Evolutionary conservation across 2,113 vertebrate species (phyloP), one percentile per base, ranked within the genome.

Genomic region (Zingel zingel): DNA sequence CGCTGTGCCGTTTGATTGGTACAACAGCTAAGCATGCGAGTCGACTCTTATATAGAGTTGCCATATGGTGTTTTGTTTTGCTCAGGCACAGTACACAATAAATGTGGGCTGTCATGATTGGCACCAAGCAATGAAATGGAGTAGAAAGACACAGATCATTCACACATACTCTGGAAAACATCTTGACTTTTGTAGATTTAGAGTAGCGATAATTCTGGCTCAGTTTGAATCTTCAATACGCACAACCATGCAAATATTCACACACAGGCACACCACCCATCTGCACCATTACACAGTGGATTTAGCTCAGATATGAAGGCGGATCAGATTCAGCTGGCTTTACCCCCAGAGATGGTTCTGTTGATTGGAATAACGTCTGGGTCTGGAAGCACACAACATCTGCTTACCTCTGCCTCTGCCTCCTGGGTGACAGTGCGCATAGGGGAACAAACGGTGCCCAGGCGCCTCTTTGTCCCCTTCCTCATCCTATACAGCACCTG

Each of bases 281-380:
- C 83, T 88, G 87, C 83, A 74, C 77, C 77, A 84, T 91, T 92
- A 89, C 91, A 93, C 87, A 88, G 66, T 71, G 86, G 82, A 87
- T 85, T 91, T 77, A 88, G 77, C 51, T 83, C 76, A 58, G 77
- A 87, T 91, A 86, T 83, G 82, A 88, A 87, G 74, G 86, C 81
- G 61, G 85, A 91, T 91, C 79, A 14, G 85, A 85, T 84, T 87
- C 72, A 67, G 88, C 86, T 80, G 80, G 83, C 77, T 83, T 61
- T 69, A 86, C 82, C 88, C 74, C 82, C 48, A 45, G 78, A 86
- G 91, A 88, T 85, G 88, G 82, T 84, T 90, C 74, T 87, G 83
- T 86, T 87, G 91, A 93, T 93, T 88, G 56, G 89, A 90, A 89
- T 77, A 79, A 71, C 78, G 86, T 88, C 78, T 82, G 81, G 59